Evolutionary conservation across 2,888 invertebrate species (phyloP).

Genomic region (Acrocyrtus sp.): DNA sequence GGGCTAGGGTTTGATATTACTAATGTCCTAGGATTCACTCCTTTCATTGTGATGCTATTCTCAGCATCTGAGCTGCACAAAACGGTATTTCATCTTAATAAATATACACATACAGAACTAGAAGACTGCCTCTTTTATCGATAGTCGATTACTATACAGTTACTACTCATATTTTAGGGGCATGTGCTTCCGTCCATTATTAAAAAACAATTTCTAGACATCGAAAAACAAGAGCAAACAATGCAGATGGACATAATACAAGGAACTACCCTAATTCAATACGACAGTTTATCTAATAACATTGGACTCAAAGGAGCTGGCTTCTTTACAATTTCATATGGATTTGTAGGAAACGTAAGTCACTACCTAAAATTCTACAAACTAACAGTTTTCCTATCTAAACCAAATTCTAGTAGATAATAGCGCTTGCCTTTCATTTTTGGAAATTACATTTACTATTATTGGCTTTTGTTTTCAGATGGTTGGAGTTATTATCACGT

Average conservation of each 20-base stretch:
- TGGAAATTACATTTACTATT: not conserved
- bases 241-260: conserved; percentile 11
- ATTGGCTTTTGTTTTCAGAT: conserved; percentile 3
- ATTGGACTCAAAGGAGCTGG: conserved; percentile 22
- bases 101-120: not conserved
- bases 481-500: conserved; percentile 14
- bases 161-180: conserved; percentile 6
- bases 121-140: not conserved
- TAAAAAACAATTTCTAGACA: conserved; percentile 1
- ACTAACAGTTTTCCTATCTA: too few species aligned
- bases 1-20: conserved; percentile 1
- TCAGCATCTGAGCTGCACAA: conserved; percentile 18
- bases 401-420: not conserved
- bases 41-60: conserved; percentile 16
- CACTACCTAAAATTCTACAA: too few species aligned
- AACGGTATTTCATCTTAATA: conserved; percentile 14
- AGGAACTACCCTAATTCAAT: conserved; percentile 7
- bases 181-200: conserved; percentile 6
- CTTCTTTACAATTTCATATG: conserved; percentile 35
- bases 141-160: too few species aligned
- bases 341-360: conserved; percentile 26
- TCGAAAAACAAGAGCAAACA: not conserved
- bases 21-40: conserved; percentile 5
- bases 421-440: not conserved
- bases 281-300: conserved; percentile 18